phyloP scores from a whole-genome alignment of 2,888 invertebrate genomes.

The Chrysopilus asiliformis region DNA sequence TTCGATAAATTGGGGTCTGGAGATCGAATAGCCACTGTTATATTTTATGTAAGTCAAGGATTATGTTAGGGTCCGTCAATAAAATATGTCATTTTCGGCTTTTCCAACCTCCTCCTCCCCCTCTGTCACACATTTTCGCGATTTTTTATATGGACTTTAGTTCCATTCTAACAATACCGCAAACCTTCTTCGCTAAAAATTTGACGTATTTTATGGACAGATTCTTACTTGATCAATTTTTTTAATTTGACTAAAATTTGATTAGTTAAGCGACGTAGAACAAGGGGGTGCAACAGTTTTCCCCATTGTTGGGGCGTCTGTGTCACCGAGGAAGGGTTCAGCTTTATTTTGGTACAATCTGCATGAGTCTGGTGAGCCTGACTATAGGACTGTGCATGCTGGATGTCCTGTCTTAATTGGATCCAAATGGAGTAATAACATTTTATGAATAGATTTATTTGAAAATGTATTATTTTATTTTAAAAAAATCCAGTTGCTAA shows the following conservation, averaged over 20 bases:
- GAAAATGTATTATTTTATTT: too few species aligned
- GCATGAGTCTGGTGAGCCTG: slow-evolving; percentile 64
- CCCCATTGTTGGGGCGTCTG: slow-evolving; percentile 39
- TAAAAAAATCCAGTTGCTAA: too few species aligned
- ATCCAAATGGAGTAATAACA: slow-evolving; percentile 73
- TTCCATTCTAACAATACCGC: too few species aligned
- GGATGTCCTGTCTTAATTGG: slow-evolving; percentile 88
- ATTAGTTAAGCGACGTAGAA: slow-evolving; percentile 43
- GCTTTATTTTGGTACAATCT: slow-evolving; percentile 49
- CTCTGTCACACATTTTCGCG: too few species aligned
- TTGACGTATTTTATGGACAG: too few species aligned
- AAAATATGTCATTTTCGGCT: too few species aligned
- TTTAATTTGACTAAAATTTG: slow-evolving; percentile 24
- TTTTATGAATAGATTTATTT: too few species aligned
- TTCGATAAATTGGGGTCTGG: slow-evolving; percentile 37
- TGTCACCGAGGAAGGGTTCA: slow-evolving; percentile 39
- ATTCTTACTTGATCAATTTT: neutral
- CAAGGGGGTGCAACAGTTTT: slow-evolving; percentile 50
- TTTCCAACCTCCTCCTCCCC: too few species aligned
- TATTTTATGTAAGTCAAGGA: slow-evolving; percentile 15
- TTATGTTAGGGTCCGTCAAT: neutral
- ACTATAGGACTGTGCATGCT: slow-evolving; percentile 74
- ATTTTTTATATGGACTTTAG: too few species aligned
- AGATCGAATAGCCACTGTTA: slow-evolving; percentile 14
- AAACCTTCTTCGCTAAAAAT: too few species aligned